Conservation (phyloP, 1,140 invertebrate genomes). For the Psix sp. region DNA sequence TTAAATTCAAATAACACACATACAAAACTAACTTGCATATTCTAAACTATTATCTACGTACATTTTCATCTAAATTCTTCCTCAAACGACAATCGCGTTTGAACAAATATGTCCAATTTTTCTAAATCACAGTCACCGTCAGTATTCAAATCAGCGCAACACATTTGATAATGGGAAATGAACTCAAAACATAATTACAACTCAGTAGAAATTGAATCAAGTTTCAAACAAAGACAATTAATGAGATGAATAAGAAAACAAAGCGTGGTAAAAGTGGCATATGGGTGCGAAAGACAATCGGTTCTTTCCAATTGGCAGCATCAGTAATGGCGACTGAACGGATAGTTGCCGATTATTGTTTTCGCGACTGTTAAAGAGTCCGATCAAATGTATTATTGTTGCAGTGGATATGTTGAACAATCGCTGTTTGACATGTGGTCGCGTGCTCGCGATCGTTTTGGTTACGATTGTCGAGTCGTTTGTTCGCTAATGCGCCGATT, state of each 20-base stretch:
- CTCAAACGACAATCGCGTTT: too few relatives aligned
- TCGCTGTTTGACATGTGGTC: constrained; percentile 72
- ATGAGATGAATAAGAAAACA: constrained; percentile 25
- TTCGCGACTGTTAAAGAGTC: constrained; percentile 43
- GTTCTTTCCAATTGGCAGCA: constrained; percentile 49
- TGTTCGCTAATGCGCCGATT: constrained; percentile 76
- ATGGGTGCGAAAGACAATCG: constrained; percentile 65
- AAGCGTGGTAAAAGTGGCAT: constrained; percentile 45
- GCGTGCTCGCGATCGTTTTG: constrained; percentile 58
- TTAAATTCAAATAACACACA: too few relatives aligned
- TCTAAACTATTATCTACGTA: too few relatives aligned
- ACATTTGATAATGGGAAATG: too few relatives aligned
- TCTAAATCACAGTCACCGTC: too few relatives aligned
- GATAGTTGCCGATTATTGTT: constrained; percentile 51
- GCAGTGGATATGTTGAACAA: constrained; percentile 55
- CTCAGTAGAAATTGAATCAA: too few relatives aligned
- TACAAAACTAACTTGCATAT: too few relatives aligned
- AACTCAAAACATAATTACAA: too few relatives aligned
- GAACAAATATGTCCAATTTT: too few relatives aligned
- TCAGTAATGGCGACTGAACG: constrained; percentile 60
- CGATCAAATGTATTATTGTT: constrained; percentile 63
- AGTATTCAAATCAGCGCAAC: too few relatives aligned
- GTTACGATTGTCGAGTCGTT: constrained; percentile 70
- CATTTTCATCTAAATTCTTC: too few relatives aligned
- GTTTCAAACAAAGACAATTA: not conserved